These are phyloP conservation scores for Lasioglossum zephyrum DNA, from an alignment of 2,888 invertebrate genomes.

Conservation along the genomic window DNA sequence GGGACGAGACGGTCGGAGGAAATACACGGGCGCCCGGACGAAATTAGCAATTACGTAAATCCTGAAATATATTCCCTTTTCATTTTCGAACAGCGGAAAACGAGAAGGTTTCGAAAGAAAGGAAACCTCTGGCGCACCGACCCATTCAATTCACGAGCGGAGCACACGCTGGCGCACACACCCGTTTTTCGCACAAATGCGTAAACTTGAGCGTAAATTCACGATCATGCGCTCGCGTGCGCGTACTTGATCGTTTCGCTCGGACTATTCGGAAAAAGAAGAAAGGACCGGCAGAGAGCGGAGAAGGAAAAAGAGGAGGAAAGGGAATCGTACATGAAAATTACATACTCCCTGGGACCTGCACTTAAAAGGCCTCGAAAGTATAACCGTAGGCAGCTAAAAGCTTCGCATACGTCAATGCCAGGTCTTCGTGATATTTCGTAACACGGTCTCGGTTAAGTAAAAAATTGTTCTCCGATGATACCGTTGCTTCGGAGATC, in stretches of 20 bases:
- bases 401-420: slow-evolving; percentile 72
- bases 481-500: neutral
- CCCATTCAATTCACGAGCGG: slow-evolving; percentile 49
- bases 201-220: slow-evolving; percentile 61
- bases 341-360: slow-evolving; percentile 71
- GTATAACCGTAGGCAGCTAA: slow-evolving; percentile 71
- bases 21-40: neutral
- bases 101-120: slow-evolving; percentile 49
- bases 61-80: slow-evolving; percentile 38
- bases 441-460: slow-evolving; percentile 42
- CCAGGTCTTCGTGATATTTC: slow-evolving; percentile 67
- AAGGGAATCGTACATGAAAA: slow-evolving; percentile 72
- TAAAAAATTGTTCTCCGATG: slow-evolving; percentile 21
- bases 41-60: slow-evolving; percentile 48
- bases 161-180: neutral
- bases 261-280: slow-evolving; percentile 58
- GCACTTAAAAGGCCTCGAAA: slow-evolving; percentile 71
- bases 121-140: slow-evolving; percentile 39
- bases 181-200: slow-evolving; percentile 41
- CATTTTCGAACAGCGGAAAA: slow-evolving; percentile 37
- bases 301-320: slow-evolving; percentile 35
- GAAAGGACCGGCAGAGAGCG: slow-evolving; percentile 35
- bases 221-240: slow-evolving; percentile 57
- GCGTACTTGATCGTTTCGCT: slow-evolving; percentile 57
- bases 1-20: neutral